A percentile compares a stretch with the other conserved stretches of the same genome.
phyloP scores from a whole-genome alignment of 2,888 invertebrate genomes.

The Agonum fuliginosum region DNA sequence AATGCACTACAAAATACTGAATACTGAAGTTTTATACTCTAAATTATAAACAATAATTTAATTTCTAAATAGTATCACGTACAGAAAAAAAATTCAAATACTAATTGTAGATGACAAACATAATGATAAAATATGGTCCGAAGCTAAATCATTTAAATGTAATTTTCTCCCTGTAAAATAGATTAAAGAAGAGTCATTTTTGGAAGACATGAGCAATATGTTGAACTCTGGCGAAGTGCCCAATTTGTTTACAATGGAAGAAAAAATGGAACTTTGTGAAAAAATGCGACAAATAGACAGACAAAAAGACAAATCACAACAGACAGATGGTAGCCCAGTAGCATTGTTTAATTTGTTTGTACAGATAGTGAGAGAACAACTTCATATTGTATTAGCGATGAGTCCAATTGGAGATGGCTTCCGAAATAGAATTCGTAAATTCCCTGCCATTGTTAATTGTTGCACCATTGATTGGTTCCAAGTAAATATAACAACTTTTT shows the following conservation, averaged over 20 bases:
- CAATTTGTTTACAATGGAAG: constrained; percentile 89
- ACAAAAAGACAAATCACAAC: constrained; percentile 88
- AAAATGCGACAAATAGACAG: constrained; percentile 94
- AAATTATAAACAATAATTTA: too few species aligned
- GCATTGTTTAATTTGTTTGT: constrained; percentile 95
- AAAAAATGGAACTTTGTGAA: constrained; percentile 92
- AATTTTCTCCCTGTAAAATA: constrained; percentile 67
- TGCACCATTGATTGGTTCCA: constrained; percentile 98
- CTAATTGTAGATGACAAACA: too few species aligned
- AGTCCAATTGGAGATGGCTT: constrained; percentile 92
- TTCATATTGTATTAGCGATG: constrained; percentile 93
- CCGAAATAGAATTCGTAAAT: constrained; percentile 88
- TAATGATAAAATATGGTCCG: neutral
- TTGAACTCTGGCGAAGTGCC: constrained; percentile 96
- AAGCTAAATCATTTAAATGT: neutral
- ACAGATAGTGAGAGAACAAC: constrained; percentile 89
- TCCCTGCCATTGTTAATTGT: constrained; percentile 94
- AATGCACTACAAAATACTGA: too few species aligned
- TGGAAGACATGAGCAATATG: constrained; percentile 95
- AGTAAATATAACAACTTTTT: too few species aligned
- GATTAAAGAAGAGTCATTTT: constrained; percentile 94
- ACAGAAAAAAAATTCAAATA: too few species aligned
- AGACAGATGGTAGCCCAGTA: constrained; percentile 94
- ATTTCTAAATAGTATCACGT: too few species aligned
- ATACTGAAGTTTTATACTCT: too few species aligned